Conservation (phyloP, 2,113 vertebrate genomes). For the Ameiurus melas region DNA sequence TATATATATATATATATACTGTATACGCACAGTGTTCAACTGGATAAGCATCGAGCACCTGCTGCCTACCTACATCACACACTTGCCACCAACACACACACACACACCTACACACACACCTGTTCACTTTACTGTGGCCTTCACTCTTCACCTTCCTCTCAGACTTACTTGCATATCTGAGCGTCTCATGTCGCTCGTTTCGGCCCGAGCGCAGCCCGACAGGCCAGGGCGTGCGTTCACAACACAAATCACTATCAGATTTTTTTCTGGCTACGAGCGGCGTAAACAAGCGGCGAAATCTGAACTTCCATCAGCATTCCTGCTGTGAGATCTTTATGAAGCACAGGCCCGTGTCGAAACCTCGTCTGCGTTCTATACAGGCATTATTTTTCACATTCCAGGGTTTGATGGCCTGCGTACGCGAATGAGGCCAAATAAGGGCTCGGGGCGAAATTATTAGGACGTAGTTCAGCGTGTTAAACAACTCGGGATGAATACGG, state of each 20-base stretch:
- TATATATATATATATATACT: too few species aligned
- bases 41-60: constrained; percentile 18
- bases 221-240: neutral
- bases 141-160: constrained; percentile 29
- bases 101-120: constrained; percentile 25
- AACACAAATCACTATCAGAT: constrained; percentile 7
- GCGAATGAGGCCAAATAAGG: neutral
- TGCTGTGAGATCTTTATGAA: constrained; percentile 16
- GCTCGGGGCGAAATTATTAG: neutral
- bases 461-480: neutral
- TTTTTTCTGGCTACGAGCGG: neutral
- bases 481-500: neutral
- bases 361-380: neutral
- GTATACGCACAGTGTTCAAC: neutral
- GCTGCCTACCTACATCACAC: neutral
- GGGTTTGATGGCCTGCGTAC: neutral
- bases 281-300: neutral
- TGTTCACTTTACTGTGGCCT: constrained; percentile 3
- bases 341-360: neutral
- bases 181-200: neutral
- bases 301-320: constrained; percentile 27
- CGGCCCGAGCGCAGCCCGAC: neutral
- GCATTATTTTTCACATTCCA: neutral
- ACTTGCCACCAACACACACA: neutral
- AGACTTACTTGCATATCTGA: neutral